These are phyloP conservation scores for Scaptomyza reducta DNA, from an alignment of 2,888 invertebrate genomes.

Conservation along the genomic window DNA sequence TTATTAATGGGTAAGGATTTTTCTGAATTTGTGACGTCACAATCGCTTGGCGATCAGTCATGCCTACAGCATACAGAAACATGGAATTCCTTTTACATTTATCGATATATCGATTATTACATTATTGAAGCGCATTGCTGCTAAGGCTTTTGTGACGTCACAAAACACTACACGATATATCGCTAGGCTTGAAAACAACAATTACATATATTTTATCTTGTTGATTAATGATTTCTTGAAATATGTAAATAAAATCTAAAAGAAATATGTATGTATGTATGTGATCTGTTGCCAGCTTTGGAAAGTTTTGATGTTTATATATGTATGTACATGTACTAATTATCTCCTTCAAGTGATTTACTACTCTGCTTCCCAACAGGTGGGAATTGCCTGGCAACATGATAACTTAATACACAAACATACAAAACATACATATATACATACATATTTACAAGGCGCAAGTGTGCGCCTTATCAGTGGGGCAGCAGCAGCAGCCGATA, in stretches of 20 bases:
- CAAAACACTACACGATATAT: not conserved
- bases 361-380: slow-evolving; percentile 34
- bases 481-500: slow-evolving; percentile 21
- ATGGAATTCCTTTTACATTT: not conserved
- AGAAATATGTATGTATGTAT: not conserved
- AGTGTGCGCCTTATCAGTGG: slow-evolving; percentile 52
- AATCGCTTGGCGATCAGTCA: slow-evolving; percentile 80
- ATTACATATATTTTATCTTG: too few species aligned
- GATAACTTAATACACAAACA: slow-evolving; percentile 33
- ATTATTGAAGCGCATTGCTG: not conserved
- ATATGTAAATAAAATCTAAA: too few species aligned
- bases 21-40: too few species aligned
- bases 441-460: slow-evolving; percentile 3
- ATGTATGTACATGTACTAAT: slow-evolving; percentile 1
- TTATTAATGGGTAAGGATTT: too few species aligned
- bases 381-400: slow-evolving; percentile 43
- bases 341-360: slow-evolving; percentile 37
- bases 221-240: not conserved
- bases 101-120: slow-evolving; percentile 28
- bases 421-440: not conserved
- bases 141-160: not conserved
- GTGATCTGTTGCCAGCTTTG: not conserved
- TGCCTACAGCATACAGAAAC: slow-evolving; percentile 58
- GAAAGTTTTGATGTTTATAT: not conserved
- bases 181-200: not conserved